Conservation (phyloP, 2,888 invertebrate species). For the Acrocera orbiculus region DNA sequence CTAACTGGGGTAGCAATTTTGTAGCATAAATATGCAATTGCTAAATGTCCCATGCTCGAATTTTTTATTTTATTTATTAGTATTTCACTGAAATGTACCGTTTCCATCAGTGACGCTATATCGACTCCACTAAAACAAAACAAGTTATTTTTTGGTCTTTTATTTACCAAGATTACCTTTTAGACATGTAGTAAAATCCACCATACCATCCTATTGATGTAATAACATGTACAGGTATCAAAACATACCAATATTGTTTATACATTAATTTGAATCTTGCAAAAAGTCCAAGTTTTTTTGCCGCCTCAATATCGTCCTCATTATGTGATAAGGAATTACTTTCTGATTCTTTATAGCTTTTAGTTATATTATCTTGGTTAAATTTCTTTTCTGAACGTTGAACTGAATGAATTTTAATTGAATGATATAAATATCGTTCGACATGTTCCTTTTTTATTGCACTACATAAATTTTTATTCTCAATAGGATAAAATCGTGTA, state of each 20-base stretch:
- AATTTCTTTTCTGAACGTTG: too few species aligned
- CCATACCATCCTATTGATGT: constrained; percentile 83
- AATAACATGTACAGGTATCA: constrained; percentile 79
- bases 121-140: constrained; percentile 67
- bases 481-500: too few species aligned
- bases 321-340: too few species aligned
- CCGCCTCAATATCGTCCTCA: too few species aligned
- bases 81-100: constrained; percentile 57
- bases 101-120: constrained; percentile 59
- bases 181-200: constrained; percentile 67
- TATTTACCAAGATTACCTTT: constrained; percentile 40
- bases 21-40: constrained; percentile 80
- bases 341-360: too few species aligned
- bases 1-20: constrained; percentile 82
- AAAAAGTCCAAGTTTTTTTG: constrained; percentile 46
- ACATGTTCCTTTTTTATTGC: too few species aligned
- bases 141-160: constrained; percentile 3
- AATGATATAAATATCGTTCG: too few species aligned
- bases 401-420: too few species aligned
- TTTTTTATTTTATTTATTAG: constrained; percentile 57
- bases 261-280: constrained; percentile 80
- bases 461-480: too few species aligned
- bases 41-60: constrained; percentile 74
- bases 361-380: too few species aligned
- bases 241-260: constrained; percentile 91